These are phyloP conservation scores for Petrocephalus microphthalmus DNA, from an alignment of 2,113 vertebrate species.

Conservation along the genomic window DNA sequence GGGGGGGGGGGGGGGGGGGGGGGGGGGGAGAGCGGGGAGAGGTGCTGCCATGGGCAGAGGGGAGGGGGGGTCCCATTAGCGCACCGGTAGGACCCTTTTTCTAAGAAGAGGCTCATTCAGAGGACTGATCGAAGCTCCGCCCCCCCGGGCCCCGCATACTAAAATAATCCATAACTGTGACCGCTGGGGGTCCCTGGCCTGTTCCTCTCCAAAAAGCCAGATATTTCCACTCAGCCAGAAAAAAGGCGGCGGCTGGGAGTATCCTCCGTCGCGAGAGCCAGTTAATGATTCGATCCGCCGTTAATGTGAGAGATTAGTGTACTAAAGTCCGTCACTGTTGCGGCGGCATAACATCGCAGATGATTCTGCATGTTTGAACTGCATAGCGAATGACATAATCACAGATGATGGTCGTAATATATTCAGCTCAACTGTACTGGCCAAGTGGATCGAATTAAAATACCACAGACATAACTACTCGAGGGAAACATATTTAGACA, in stretches of 20 bases:
- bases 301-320: slow-evolving; percentile 40
- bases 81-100: neutral
- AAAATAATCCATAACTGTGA: neutral
- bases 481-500: neutral
- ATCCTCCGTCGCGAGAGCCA: no score
- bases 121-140: neutral
- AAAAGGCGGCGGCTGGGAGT: neutral
- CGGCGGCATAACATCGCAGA: neutral
- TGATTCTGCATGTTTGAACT: neutral
- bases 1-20: no score
- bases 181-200: neutral
- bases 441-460: neutral
- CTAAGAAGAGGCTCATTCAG: neutral
- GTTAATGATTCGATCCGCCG: slow-evolving; percentile 41
- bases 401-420: neutral
- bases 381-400: neutral
- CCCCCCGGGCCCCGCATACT: neutral
- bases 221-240: neutral
- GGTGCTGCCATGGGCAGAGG: neutral
- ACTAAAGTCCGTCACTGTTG: slow-evolving; percentile 22
- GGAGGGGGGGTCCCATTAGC: neutral
- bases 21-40: no score
- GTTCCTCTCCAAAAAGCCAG: neutral
- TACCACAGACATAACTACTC: neutral
- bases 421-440: neutral